phyloP scores from a whole-genome alignment of 1,140 invertebrate genomes.

The Phthorimaea operculella region DNA sequence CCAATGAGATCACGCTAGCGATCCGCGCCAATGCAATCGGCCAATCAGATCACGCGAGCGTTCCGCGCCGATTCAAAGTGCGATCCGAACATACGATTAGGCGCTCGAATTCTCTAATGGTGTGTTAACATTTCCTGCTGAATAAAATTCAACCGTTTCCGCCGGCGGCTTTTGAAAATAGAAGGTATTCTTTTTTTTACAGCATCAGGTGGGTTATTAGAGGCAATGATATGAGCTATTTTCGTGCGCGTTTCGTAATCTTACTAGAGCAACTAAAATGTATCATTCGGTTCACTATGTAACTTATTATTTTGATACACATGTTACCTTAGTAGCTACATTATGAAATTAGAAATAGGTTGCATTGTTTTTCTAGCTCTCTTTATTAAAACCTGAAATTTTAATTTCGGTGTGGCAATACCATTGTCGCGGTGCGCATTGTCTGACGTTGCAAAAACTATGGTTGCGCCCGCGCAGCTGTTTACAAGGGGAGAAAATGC shows the following conservation, averaged over 20 bases:
- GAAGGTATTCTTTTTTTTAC: slow-evolving; percentile 23
- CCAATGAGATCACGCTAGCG: slow-evolving; percentile 28
- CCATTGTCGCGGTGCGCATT: slow-evolving; percentile 15
- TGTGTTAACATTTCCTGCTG: slow-evolving; percentile 22
- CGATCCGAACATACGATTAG: slow-evolving; percentile 40
- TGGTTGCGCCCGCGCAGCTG: neutral
- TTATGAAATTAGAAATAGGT: neutral
- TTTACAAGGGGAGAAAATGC: slow-evolving; percentile 22
- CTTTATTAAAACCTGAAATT: slow-evolving; percentile 1
- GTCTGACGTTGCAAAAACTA: slow-evolving; percentile 13
- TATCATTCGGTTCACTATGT: neutral
- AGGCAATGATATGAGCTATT: slow-evolving; percentile 41
- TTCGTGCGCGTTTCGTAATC: slow-evolving; percentile 24
- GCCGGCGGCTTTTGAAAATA: slow-evolving; percentile 34
- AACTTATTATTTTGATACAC: neutral
- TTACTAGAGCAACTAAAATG: slow-evolving; percentile 25
- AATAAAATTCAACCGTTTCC: slow-evolving; percentile 33
- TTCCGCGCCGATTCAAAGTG: slow-evolving; percentile 27
- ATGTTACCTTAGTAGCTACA: neutral
- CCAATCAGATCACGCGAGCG: slow-evolving; percentile 30
- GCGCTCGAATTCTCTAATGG: slow-evolving; percentile 41
- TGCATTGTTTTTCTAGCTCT: neutral
- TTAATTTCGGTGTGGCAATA: slow-evolving; percentile 3
- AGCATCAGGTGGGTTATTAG: slow-evolving; percentile 36
- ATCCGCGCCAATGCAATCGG: slow-evolving; percentile 33